These are phyloP conservation scores for Porites rus DNA, from an alignment of 92 coral and sea anemone genomes.

Conservation along the genomic window DNA sequence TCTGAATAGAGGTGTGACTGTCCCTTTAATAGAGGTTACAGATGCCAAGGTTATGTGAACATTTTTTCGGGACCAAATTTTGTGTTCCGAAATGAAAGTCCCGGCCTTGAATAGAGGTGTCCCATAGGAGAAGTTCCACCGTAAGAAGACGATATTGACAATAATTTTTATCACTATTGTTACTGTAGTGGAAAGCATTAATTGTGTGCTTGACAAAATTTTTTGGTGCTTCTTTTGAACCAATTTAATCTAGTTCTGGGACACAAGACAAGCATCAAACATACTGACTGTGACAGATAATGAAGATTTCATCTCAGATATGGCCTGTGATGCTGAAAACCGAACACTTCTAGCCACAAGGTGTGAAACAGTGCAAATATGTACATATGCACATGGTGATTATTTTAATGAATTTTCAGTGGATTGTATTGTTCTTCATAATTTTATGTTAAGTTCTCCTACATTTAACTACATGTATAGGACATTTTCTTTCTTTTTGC, in stretches of 20 bases:
- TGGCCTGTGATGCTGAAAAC: conserved; percentile 88
- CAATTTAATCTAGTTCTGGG: conserved; percentile 83
- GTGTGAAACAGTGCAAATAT: conserved; percentile 13
- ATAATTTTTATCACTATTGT: too few species aligned
- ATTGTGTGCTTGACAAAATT: too few species aligned
- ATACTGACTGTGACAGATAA: conserved; percentile 85
- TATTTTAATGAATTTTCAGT: too few species aligned
- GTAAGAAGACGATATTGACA: too few species aligned
- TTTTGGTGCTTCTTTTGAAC: background rate
- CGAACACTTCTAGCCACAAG: conserved; percentile 86
- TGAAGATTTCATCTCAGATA: conserved; percentile 94
- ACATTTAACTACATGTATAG: background rate
- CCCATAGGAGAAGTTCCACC: too few species aligned
- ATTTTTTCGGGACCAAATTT: too few species aligned
- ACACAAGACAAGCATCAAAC: conserved; percentile 79
- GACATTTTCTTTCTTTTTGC: background rate
- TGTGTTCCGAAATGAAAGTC: too few species aligned
- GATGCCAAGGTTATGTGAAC: too few species aligned
- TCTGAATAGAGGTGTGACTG: too few species aligned
- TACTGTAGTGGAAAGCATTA: too few species aligned
- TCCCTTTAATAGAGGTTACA: too few species aligned
- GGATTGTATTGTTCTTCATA: background rate
- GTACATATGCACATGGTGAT: background rate
- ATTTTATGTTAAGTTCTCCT: background rate
- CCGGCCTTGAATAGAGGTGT: too few species aligned